Evolutionary conservation across 92 coral and sea anemone genomes (phyloP).

Genomic region (Porites rus): DNA sequence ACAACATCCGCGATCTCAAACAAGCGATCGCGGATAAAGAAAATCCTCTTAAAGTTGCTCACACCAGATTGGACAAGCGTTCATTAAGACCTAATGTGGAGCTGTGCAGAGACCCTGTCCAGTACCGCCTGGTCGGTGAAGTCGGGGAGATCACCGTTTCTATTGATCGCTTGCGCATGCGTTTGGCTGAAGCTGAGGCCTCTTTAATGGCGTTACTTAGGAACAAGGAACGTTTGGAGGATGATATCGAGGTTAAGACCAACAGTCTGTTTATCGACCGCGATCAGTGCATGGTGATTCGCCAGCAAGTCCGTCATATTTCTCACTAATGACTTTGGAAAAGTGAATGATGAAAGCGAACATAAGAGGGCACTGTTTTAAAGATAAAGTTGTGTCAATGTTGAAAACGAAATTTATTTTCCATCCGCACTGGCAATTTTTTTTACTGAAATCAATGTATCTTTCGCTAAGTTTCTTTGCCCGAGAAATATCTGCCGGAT

Average conservation of each 20-base stretch:
- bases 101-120: slow-evolving; percentile 95
- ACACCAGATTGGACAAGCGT: slow-evolving; percentile 96
- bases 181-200: slow-evolving; percentile 94
- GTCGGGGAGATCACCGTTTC: slow-evolving; percentile 93
- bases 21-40: slow-evolving; percentile 93
- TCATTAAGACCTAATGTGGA: slow-evolving; percentile 97
- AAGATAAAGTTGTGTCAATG: not conserved
- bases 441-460: not conserved
- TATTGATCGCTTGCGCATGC: slow-evolving; percentile 93
- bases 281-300: slow-evolving; percentile 93
- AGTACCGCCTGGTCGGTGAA: slow-evolving; percentile 95
- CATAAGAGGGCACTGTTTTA: not conserved
- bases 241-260: slow-evolving; percentile 96
- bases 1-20: slow-evolving; percentile 87
- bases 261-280: slow-evolving; percentile 96
- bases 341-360: not conserved
- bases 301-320: slow-evolving; percentile 93
- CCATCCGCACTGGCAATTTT: not conserved
- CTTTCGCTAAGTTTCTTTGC: not conserved
- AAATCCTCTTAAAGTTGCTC: slow-evolving; percentile 96
- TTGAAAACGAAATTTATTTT: not conserved
- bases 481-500: not conserved
- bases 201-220: slow-evolving; percentile 87
- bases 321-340: slow-evolving; percentile 72
- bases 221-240: slow-evolving; percentile 91